Conservation (phyloP, 1,140 invertebrate genomes). For the Spodoptera frugiperda region DNA sequence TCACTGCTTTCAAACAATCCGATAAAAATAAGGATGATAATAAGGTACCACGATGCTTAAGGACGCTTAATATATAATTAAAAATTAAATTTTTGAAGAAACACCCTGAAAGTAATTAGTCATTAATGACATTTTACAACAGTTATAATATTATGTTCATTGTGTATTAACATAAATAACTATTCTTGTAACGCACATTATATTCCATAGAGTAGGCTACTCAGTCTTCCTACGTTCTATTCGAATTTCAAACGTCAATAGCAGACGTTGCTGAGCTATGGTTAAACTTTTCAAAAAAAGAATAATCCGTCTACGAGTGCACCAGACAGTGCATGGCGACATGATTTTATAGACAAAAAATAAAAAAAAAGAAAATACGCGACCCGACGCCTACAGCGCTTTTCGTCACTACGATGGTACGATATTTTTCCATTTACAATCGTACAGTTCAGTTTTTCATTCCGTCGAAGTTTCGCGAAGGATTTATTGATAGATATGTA, state of each 20-base stretch:
- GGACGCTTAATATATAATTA: too few relatives aligned
- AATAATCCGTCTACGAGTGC: constrained; percentile 24
- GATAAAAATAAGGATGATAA: too few relatives aligned
- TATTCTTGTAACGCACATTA: too few relatives aligned
- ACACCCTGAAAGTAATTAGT: too few relatives aligned
- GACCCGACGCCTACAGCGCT: constrained; percentile 18
- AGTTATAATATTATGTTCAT: too few relatives aligned
- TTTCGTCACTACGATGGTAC: constrained; percentile 46
- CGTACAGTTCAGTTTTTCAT: constrained; percentile 49
- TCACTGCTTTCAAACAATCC: too few relatives aligned
- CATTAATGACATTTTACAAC: too few relatives aligned
- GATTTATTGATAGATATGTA: constrained; percentile 42
- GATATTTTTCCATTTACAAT: constrained; percentile 48
- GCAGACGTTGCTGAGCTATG: not conserved
- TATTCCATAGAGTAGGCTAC: too few relatives aligned
- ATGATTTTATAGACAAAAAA: constrained; percentile 32
- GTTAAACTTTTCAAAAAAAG: constrained; percentile 11
- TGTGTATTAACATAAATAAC: too few relatives aligned
- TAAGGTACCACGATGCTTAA: too few relatives aligned
- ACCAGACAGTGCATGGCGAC: constrained; percentile 39
- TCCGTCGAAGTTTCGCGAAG: constrained; percentile 42
- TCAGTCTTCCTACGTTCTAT: not conserved
- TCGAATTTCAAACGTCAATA: not conserved
- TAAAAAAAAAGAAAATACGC: constrained; percentile 26
- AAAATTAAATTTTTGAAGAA: too few relatives aligned